Conservation (phyloP, 2,113 vertebrate genomes). For the Mola mola region DNA sequence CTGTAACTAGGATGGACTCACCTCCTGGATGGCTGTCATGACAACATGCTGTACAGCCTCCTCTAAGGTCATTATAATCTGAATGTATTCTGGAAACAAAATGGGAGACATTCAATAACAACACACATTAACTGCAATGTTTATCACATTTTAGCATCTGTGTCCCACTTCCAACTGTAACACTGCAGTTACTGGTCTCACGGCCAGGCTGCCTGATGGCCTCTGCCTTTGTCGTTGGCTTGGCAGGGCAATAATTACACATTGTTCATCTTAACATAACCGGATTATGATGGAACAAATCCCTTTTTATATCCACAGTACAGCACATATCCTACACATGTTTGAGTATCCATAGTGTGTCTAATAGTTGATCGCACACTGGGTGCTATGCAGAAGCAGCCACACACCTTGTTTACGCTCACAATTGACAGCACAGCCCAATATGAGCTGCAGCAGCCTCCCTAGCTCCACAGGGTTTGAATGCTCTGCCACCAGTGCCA, state of each 20-base stretch:
- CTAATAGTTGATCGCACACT: background rate
- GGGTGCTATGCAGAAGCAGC: background rate
- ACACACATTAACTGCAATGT: background rate
- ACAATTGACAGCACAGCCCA: slow-evolving; percentile 96
- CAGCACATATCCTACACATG: background rate
- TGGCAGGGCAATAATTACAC: slow-evolving; percentile 19
- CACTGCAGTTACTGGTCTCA: background rate
- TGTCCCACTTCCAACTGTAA: slow-evolving; percentile 13
- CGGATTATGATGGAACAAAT: background rate
- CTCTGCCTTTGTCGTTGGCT: slow-evolving; percentile 8
- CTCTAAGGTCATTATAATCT: slow-evolving; percentile 97
- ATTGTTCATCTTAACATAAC: background rate
- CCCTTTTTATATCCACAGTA: background rate
- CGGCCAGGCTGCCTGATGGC: background rate
- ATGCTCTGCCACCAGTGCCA: slow-evolving; percentile 88
- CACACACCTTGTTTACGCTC: slow-evolving; percentile 92
- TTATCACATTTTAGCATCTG: background rate
- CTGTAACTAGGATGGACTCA: slow-evolving; percentile 55
- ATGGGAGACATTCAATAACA: slow-evolving; percentile 12
- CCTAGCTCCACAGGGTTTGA: slow-evolving; percentile 88
- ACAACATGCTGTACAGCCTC: slow-evolving; percentile 98
- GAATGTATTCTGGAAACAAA: slow-evolving; percentile 88
- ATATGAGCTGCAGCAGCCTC: slow-evolving; percentile 92
- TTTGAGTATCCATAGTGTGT: background rate
- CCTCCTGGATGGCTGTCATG: slow-evolving; percentile 99